A percentile compares a stretch with the other conserved stretches of the same genome.
Conservation (phyloP, 2,113 vertebrate species). For the Azemiops feae region DNA sequence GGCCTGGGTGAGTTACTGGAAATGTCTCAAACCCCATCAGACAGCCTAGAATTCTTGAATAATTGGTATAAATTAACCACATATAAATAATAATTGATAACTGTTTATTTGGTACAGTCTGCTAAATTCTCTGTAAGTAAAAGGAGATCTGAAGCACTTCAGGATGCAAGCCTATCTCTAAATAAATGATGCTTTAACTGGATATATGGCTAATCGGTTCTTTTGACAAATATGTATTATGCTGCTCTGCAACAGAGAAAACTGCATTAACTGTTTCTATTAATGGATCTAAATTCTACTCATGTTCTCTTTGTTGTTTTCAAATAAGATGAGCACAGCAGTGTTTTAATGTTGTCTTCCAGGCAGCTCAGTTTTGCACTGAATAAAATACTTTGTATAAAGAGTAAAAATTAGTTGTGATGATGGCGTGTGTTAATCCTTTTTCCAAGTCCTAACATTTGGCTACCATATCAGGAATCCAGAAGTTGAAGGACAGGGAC, state of each 20-base stretch:
- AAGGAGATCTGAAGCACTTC: not conserved
- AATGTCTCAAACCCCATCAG: no score
- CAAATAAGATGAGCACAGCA: not conserved
- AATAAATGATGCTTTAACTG: not conserved
- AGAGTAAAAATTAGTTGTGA: not conserved
- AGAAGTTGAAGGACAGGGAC: not conserved
- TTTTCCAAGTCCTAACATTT: not conserved
- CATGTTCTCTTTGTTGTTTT: not conserved
- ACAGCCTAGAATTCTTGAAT: not conserved
- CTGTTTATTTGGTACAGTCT: not conserved
- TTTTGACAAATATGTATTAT: not conserved
- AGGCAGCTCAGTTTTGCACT: not conserved
- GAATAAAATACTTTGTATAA: not conserved
- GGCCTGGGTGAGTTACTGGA: no score
- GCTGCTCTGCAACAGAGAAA: not conserved
- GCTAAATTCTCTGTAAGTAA: not conserved
- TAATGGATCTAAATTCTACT: not conserved
- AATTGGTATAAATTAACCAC: not conserved
- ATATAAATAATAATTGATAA: not conserved
- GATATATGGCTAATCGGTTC: not conserved
- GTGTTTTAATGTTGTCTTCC: not conserved
- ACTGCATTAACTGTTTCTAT: not conserved
- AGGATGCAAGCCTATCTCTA: not conserved
- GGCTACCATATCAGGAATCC: not conserved
- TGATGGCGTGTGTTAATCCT: not conserved